Percentiles rank a stretch among this genome's conserved stretches.
phyloP scores from a whole-genome alignment of 2,113 vertebrate genomes.

The Pituophis catenifer region DNA sequence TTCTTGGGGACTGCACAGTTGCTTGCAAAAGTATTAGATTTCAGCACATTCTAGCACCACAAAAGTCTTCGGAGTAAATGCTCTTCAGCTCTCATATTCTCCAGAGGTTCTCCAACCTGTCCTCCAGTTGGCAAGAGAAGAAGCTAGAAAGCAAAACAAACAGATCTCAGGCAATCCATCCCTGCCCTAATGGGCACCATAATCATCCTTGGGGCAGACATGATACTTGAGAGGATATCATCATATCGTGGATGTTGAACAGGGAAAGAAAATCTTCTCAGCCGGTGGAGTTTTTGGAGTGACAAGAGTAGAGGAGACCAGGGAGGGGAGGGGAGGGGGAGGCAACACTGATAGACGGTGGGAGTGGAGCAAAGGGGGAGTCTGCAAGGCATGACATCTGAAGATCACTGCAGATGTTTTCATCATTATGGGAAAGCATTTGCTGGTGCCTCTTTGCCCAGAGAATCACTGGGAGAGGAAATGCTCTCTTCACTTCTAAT shows the following conservation, averaged over 20 bases:
- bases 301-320: not conserved
- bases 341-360: not conserved
- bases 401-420: slow-evolving; percentile 41
- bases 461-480: slow-evolving; percentile 48
- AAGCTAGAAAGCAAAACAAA: not conserved
- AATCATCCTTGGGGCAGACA: not conserved
- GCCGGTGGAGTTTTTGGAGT: not conserved
- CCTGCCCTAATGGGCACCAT: not conserved
- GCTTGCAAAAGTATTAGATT: not conserved
- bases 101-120: not conserved
- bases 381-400: slow-evolving; percentile 55
- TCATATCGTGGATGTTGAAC: not conserved
- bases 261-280: not conserved
- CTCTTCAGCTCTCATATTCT: not conserved
- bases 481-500: slow-evolving; percentile 51
- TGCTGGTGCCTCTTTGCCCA: slow-evolving; percentile 58
- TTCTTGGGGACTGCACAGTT: not conserved
- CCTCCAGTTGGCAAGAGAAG: not conserved
- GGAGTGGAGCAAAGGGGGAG: slow-evolving; percentile 7
- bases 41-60: not conserved
- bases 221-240: slow-evolving; percentile 8
- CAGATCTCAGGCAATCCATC: not conserved
- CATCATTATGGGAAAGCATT: slow-evolving; percentile 53
- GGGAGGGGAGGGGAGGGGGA: not conserved
- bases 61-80: not conserved